Evolutionary conservation across 2,113 vertebrate genomes (phyloP), one percentile per base, ranked within the genome.

Genomic region (Nibea coibor): DNA sequence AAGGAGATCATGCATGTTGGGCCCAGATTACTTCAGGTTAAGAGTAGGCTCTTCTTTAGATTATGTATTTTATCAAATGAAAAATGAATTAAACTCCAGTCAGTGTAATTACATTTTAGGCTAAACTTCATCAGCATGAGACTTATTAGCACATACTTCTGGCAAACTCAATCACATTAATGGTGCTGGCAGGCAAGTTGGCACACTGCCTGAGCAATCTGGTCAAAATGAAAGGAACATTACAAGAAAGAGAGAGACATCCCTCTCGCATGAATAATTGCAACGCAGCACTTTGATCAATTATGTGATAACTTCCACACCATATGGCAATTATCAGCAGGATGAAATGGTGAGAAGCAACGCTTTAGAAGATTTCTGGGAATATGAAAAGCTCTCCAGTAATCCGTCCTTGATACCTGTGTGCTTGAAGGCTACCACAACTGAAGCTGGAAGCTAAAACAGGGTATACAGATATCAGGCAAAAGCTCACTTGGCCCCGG

Each of bases 401-500:
- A 79, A 78, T 81, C 79, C 80, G 71, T 82, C 70, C 78, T 88
- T 86, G 72, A 75, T 87, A 50, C 57, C 39, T 53, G 31, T 10
- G 16, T 76, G 83, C 57, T 74, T 72, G n/a, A 67, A 86, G 54
- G 53, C 47, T 79, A 61, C 47, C 20, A 51, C 15, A 45, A 58
- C 28, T 17, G 24, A 63, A 48, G 42, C 69, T 28, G 51, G 65
- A 71, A 31, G 45, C 67, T 54, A 56, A 48, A 77, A 19, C 51
- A 78, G 57, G 68, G 70, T 31, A 80, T 19, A 65, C 19, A 61
- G 63, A 24, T 68, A 57, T 16, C 68, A 51, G 12, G 42, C 42
- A 51, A 65, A 81, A n/a, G 69, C 94, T 84, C 87, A 96, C 95
- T 93, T 28, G 90, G 93, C 10, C 90, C 94, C 0, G 88, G 95